Evolutionary conservation across 2,113 vertebrate species (phyloP).

Genomic region (Diphyllodes magnificus): DNA sequence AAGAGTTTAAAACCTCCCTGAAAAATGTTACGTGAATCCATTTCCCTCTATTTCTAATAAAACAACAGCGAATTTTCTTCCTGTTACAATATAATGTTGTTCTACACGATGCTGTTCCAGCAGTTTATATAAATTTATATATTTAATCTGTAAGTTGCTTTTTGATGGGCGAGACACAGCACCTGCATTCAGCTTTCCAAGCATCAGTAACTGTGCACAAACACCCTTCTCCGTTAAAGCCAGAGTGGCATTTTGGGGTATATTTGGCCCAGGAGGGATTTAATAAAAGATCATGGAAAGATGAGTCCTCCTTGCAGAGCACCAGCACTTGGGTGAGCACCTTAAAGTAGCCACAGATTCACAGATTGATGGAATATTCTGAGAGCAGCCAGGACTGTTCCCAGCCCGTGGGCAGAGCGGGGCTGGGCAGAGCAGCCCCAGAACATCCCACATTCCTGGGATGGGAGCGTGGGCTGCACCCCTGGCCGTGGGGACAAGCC

Average conservation of each 20-base stretch:
- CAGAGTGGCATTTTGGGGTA: background rate
- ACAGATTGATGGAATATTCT: background rate
- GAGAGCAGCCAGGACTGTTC: background rate
- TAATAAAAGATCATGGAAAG: background rate
- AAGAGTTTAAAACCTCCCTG: background rate
- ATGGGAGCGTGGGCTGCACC: background rate
- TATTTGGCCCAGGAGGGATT: background rate
- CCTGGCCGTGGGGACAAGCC: accelerated
- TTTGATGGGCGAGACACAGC: background rate
- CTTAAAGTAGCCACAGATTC: background rate
- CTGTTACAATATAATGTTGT: background rate
- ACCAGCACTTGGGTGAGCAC: background rate
- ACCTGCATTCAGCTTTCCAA: background rate
- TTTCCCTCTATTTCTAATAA: background rate
- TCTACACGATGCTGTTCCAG: background rate
- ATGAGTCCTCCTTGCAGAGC: background rate
- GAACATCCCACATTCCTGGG: background rate
- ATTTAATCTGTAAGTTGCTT: background rate
- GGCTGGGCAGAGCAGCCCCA: background rate
- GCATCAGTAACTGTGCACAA: background rate
- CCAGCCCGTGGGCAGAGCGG: background rate
- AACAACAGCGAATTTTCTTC: background rate
- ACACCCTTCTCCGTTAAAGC: background rate
- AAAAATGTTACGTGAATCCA: background rate
- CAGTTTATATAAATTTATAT: background rate